A percentile compares a stretch with the other conserved stretches of the same genome.
phyloP scores from a whole-genome alignment of 2,113 vertebrate genomes.

The Oryzias curvinotus region DNA sequence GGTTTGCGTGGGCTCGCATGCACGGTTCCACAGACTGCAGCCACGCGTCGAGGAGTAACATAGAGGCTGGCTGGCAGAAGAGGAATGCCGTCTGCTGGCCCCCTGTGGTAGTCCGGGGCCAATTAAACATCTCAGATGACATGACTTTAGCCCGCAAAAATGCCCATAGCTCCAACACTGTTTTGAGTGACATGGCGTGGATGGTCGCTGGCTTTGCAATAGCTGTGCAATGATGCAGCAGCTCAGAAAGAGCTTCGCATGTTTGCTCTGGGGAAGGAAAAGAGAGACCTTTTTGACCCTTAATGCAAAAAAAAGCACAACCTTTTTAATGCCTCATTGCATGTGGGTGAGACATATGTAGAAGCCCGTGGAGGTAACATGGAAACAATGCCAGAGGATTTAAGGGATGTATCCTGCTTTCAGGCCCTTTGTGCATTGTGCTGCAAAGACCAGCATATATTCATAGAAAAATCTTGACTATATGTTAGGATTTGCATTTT shows the following conservation, averaged over 20 bases:
- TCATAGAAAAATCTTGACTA: too few species aligned
- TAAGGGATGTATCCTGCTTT: too few species aligned
- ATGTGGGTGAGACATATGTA: neutral
- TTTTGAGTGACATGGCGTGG: constrained; percentile 75
- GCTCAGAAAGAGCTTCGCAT: constrained; percentile 61
- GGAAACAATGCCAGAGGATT: neutral
- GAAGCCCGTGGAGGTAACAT: too few species aligned
- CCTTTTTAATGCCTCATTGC: neutral
- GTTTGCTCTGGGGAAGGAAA: constrained; percentile 37
- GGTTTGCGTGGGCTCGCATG: constrained; percentile 21
- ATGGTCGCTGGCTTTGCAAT: constrained; percentile 65
- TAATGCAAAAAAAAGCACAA: neutral
- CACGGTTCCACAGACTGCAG: constrained; percentile 45
- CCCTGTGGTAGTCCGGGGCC: constrained; percentile 85
- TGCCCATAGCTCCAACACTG: constrained; percentile 82
- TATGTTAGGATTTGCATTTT: too few species aligned
- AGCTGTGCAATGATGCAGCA: constrained; percentile 76
- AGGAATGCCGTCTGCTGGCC: constrained; percentile 86
- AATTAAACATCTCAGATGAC: constrained; percentile 93
- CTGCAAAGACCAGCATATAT: too few species aligned
- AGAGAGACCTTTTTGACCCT: constrained; percentile 3
- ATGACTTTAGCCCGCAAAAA: constrained; percentile 94
- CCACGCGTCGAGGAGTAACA: constrained; percentile 45
- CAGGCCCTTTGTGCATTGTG: too few species aligned
- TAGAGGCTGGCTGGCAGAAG: constrained; percentile 77